Percentiles rank a stretch among this genome's conserved stretches.
Conservation (phyloP, 2,113 vertebrate species). For the Tauraco erythrolophus region DNA sequence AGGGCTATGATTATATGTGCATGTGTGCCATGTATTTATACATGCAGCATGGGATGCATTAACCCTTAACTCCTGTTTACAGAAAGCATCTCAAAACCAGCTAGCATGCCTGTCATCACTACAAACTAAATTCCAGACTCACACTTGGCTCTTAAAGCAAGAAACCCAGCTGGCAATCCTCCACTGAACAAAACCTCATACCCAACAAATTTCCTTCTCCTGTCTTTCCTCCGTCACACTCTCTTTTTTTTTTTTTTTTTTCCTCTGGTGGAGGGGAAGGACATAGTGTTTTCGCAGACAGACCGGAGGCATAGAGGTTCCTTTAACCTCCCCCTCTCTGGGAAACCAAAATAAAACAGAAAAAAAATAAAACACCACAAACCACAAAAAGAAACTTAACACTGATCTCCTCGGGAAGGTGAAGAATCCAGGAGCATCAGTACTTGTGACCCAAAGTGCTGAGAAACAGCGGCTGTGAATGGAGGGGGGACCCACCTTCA, state of each 20-base stretch:
- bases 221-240: neutral
- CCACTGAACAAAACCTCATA: conserved; percentile 49
- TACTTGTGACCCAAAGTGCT: conserved; percentile 39
- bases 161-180: conserved; percentile 59
- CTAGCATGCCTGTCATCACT: conserved; percentile 64
- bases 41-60: conserved; percentile 46
- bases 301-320: neutral
- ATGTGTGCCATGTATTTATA: conserved; percentile 19
- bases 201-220: conserved; percentile 45
- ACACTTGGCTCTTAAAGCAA: conserved; percentile 52
- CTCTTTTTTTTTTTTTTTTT: neutral
- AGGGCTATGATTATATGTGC: neutral
- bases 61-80: conserved; percentile 69
- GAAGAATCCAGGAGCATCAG: conserved; percentile 42
- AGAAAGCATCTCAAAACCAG: conserved; percentile 64
- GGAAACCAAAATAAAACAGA: neutral
- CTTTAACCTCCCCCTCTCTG: neutral
- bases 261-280: neutral
- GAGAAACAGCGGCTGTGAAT: neutral
- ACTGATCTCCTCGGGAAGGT: conserved; percentile 38
- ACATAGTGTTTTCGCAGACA: conserved; percentile 4
- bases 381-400: conserved; percentile 50
- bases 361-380: neutral
- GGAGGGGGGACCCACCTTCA: conserved; percentile 34
- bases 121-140: conserved; percentile 68